Evolutionary conservation across 2,888 invertebrate species (phyloP), one percentile per base, ranked within the genome.

Genomic region (Nemapogon koenigi): DNA sequence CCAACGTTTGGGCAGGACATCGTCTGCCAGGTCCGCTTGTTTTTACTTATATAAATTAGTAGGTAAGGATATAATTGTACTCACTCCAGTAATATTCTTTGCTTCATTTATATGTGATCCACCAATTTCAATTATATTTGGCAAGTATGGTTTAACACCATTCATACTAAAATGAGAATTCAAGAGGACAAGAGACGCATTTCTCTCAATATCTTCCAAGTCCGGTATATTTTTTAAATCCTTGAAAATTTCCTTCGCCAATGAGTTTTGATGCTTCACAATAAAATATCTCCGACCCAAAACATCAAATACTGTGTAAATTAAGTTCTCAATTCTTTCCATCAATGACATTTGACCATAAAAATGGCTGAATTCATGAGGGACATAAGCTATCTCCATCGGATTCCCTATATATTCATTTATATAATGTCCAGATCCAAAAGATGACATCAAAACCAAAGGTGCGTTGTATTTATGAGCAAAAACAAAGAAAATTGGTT

Each of bases 31-130:
- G n/a, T n/a, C n/a, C n/a, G n/a, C n/a, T n/a, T n/a, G n/a, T n/a
- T n/a, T n/a, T n/a, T n/a, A n/a, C n/a, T n/a, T n/a, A n/a, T n/a
- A n/a, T n/a, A n/a, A n/a, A n/a, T n/a, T n/a, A n/a, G n/a, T n/a
- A n/a, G n/a, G n/a, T n/a, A n/a, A n/a, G n/a, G n/a, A n/a, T n/a
- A n/a, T n/a, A n/a, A n/a, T 45, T 10, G 14, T 16, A 37, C 29
- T 35, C 26, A 43, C 39, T 38, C 39, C 11, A 2, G 64, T 58
- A 39, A 67, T 40, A 6, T 49, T 42, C 38, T 67, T 63, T 14
- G 63, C 57, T 10, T 58, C 55, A 35, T 64, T 62, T 27, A 83
- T 66, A 42, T 84, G 84, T 38, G 83, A 55, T 19, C 84, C 84
- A 7, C 80, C 83, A 4, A 83, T 71, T 33, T 81, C 67, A 6